Base-by-base conservation (phyloP, 2,888 invertebrate species). In the Dusona sp. region DNA sequence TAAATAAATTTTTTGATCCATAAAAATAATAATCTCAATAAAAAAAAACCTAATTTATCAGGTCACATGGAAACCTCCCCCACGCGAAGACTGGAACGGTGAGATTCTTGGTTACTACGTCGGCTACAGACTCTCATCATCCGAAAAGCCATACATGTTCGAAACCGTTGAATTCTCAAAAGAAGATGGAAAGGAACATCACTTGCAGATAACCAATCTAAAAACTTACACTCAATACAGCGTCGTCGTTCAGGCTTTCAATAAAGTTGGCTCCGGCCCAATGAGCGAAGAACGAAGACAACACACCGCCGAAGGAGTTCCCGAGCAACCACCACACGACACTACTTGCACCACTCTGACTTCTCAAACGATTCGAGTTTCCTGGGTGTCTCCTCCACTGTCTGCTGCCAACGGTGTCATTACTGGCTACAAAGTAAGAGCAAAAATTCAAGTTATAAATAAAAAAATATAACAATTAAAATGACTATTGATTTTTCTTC, bases 211-310 rank as follows among this genome's bases (percentile, higher is more conserved):
- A 92, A 95, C 96, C 87, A 97, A 97, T 91, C 95, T 98, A 64
- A 97, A 97, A 95, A 98, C 98, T 0, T 99, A 99, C 95, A 99
- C 98, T 0, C 98, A 98, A 94, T 99, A 99, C 95, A 97, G 98
- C n/a, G 97, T 99, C 33, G 98, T 99, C 29, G 98, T 99, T 11
- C 98, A 98, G 95, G 98, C 98, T 0, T 99, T 98, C 94, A 99
- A 99, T 95, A 98, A 98, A 94, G 97, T 98, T 91, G 99, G 99
- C 19, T 97, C 98, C 1, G 99, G 99, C 45, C 99, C 99, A 0
- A 96, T 98, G 92, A 98, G 98, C 67, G 97, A 97, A 77, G 98
- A 98, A 94, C 96, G 97, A 61, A 97, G 97, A 92, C 98, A 98
- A 84, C 98, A 98, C 93, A 99, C 99, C 2, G 98, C 99, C 16